Base-by-base conservation (phyloP, 2,113 vertebrate species). In the Bambusicola thoracicus region DNA sequence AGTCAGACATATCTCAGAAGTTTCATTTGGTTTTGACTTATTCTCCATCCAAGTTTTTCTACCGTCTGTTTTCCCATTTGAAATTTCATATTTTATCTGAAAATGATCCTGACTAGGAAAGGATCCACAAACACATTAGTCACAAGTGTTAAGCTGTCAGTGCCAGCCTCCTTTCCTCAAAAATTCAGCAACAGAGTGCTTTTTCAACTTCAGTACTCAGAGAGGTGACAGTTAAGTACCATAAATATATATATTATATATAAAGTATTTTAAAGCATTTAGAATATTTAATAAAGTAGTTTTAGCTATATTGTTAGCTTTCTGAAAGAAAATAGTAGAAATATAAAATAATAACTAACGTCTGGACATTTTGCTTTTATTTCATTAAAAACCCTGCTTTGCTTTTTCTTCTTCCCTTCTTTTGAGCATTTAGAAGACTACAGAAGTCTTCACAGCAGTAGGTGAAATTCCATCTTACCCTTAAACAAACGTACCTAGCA, bases 31-130 rank as follows among this genome's bases (percentile, higher is more conserved):
- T 93, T 97, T 97, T 92, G 49, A 84, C 81, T 95, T 89, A 88
- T 87, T 94, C 93, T 86, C 77, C 62, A 94, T 85, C 92, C 89
- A 97, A 97, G 61, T 89, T 32, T 96, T 93, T 80, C 81, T 95
- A 53, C 72, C 56, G 59, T 19, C 58, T 93, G 51, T 93, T 95
- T 96, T 77, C 38, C 65, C 92, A 24, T 91, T 96, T 94, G 82
- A 96, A 87, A 86, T 90, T 94, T 76, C 95, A 93, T 38, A 81
- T 41, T 97, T 91, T 81, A 93, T 67, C 86, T 84, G 58, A 90
- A 80, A 75, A 91, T 83, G 92, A 84, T 80, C 59, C 55, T 93
- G 48, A 73, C 29, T 85, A 85, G 63, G 84, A 93, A 93, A 94
- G 89, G 59, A 67, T 95, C 92, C 67, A 93, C 85, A 82, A 91